These are phyloP conservation scores for Bettongia penicillata DNA, from an alignment of 2,113 vertebrate genomes.

Conservation along the genomic window DNA sequence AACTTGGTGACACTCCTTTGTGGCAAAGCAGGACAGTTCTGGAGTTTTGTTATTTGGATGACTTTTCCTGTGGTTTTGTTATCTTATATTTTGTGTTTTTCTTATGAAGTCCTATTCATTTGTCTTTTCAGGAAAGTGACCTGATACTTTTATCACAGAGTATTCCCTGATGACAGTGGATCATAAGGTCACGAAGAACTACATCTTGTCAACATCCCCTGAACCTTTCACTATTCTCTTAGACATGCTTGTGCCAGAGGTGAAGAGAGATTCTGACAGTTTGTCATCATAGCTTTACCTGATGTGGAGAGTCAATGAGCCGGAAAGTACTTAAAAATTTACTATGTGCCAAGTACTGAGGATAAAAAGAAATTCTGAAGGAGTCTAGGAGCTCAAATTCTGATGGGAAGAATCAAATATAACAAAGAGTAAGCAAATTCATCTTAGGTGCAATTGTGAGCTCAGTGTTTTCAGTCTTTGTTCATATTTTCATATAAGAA, in stretches of 20 bases:
- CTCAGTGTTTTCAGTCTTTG: neutral
- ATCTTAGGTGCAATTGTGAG: neutral
- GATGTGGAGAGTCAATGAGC: neutral
- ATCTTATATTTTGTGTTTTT: neutral
- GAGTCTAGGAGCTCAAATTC: neutral
- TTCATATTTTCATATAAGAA: neutral
- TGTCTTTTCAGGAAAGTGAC: neutral
- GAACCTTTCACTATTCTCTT: neutral
- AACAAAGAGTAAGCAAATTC: neutral
- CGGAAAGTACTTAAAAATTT: neutral
- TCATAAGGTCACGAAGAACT: neutral
- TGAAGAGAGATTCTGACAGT: neutral
- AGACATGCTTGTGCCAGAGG: neutral
- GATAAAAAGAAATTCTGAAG: neutral
- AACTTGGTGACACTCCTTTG: neutral
- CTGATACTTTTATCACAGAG: no score
- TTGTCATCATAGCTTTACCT: neutral
- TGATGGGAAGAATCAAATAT: neutral
- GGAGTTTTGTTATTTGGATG: neutral
- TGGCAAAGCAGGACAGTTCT: neutral
- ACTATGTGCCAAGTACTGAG: neutral
- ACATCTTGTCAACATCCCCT: neutral
- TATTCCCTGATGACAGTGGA: neutral
- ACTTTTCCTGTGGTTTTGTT: neutral
- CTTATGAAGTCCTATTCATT: neutral